Evolutionary conservation across 2,888 invertebrate genomes (phyloP), one percentile per base, ranked within the genome.

Genomic region (Orchesella flavescens): DNA sequence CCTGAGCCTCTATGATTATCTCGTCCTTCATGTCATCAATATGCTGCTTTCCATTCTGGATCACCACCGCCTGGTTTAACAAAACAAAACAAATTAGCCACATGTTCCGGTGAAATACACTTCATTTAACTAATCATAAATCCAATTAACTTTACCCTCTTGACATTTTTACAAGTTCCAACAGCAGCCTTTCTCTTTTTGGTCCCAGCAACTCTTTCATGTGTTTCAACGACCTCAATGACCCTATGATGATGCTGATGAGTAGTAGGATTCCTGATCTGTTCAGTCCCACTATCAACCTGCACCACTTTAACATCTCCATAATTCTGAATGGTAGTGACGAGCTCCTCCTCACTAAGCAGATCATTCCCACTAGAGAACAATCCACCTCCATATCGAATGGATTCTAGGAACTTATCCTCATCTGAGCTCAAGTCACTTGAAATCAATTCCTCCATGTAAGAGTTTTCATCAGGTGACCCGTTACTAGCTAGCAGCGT

Each of bases 381-480:
- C 4, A n/a, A 3, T 10, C 53, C 61, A 24, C 61, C 61, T 55
- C 79, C 43, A n/a, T 46, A 83, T 21, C 87, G 82, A 66, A 87
- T 87, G 15, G 86, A 85, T 61, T 87, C 87, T 61, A 87, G 72
- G 72, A 87, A 86, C 69, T 87, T 86, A 66, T 87, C 87, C 34
- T 85, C 86, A 65, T 87, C 86, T 12, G 44, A 44, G 17, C 59
- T 59, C 21, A 73, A n/a, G 17, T 73, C 73, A 12, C 34, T 34
- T 1, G 59, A 59, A 13, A 73, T 57, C 9, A 73, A 44, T 4
- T 85, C 86, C 71, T 86, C 87, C 46, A 86, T 76, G 66, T 83
- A 85, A 83, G 85, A 85, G 53, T 65, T 75, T 34, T 86, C 80
- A 66, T 77, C 61, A 12, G 59, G 59, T 10, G 43, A 19, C 12